Percentiles rank a stretch among this genome's conserved stretches.
phyloP scores from a whole-genome alignment of 2,888 invertebrate genomes.

The Apotomis betuletana region DNA sequence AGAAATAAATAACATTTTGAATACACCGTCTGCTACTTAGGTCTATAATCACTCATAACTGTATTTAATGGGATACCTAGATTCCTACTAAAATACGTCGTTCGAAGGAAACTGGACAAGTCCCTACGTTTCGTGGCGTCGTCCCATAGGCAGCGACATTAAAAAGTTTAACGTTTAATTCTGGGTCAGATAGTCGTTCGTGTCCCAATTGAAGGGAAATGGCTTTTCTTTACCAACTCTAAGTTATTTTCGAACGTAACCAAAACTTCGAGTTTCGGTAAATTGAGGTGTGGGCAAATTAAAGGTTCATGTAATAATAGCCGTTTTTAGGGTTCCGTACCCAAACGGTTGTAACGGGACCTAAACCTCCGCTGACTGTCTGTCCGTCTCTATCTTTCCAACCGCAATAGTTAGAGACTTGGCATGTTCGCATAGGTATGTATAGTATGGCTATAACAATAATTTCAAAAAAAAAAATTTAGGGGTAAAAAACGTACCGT shows the following conservation, averaged over 20 bases:
- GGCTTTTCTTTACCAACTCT: constrained; percentile 61
- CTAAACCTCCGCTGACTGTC: too few relatives aligned
- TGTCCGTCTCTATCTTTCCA: too few relatives aligned
- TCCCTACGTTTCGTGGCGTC: constrained; percentile 48
- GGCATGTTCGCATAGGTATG: too few relatives aligned
- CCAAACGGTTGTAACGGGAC: too few relatives aligned
- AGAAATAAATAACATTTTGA: too few relatives aligned
- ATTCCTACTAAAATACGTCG: not conserved
- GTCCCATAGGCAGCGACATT: constrained; percentile 59
- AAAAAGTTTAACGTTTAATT: constrained; percentile 78
- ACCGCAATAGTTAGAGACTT: too few relatives aligned
- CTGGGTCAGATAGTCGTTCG: constrained; percentile 69
- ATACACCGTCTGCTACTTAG: too few relatives aligned
- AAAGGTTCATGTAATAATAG: constrained; percentile 7
- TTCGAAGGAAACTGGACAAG: constrained; percentile 37
- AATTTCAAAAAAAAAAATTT: too few relatives aligned
- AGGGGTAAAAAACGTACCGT: too few relatives aligned
- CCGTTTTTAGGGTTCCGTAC: not conserved
- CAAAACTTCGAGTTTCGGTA: constrained; percentile 21
- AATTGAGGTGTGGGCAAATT: constrained; percentile 24
- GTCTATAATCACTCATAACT: too few relatives aligned
- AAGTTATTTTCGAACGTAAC: constrained; percentile 42
- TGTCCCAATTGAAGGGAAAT: constrained; percentile 72
- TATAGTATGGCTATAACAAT: too few relatives aligned
- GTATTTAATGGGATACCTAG: not conserved